Evolutionary conservation across 2,113 vertebrate genomes (phyloP).

Genomic region (Ellobius talpinus): DNA sequence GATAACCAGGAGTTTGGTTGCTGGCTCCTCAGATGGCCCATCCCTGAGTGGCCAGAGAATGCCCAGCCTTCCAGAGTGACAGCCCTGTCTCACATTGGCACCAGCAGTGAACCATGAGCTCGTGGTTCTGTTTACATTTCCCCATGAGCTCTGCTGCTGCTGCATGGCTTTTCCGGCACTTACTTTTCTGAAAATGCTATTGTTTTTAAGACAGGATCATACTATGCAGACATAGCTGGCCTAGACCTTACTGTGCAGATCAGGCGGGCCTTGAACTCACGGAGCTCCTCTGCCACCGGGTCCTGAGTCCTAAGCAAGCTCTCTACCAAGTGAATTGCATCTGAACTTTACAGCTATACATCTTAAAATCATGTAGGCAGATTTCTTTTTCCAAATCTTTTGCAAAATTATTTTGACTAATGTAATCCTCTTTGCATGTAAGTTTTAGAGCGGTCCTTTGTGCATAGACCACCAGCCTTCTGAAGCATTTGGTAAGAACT

Average conservation of each 20-base stretch:
- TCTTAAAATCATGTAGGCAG: not conserved
- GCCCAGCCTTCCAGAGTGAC: not conserved
- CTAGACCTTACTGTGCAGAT: not conserved
- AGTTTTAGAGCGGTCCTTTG: constrained; percentile 11
- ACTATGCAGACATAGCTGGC: not conserved
- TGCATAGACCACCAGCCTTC: not conserved
- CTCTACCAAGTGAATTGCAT: not conserved
- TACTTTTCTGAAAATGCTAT: not conserved
- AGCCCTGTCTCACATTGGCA: too few relatives aligned
- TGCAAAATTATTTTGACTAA: not conserved
- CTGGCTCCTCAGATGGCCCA: not conserved
- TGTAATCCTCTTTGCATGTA: not conserved
- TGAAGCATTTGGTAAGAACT: not conserved
- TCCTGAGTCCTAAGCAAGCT: not conserved
- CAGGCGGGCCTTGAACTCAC: not conserved
- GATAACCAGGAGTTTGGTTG: not conserved
- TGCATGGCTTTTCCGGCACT: not conserved
- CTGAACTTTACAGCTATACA: not conserved
- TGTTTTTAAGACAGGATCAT: not conserved
- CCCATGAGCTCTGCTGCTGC: not conserved
- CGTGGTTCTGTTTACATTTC: not conserved
- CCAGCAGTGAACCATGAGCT: not conserved
- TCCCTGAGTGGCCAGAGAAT: not conserved
- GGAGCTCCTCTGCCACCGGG: not conserved
- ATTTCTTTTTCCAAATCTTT: not conserved